phyloP scores from a whole-genome alignment of 2,113 vertebrate species.

The Opisthocomus hoazin region DNA sequence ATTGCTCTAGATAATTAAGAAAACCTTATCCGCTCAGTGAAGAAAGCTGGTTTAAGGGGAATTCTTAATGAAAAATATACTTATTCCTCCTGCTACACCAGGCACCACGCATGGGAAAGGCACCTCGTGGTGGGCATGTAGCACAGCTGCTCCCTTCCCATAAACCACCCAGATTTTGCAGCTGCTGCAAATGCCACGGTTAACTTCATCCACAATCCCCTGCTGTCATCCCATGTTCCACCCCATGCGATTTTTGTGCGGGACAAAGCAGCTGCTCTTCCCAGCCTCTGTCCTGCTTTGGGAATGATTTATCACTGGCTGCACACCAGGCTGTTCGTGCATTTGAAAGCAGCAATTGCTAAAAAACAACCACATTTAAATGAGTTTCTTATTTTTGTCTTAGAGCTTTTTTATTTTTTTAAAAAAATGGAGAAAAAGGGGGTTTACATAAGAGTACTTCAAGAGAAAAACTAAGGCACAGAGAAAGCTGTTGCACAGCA shows the following conservation, averaged over 20 bases:
- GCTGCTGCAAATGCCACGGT: background rate
- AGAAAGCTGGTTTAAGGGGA: background rate
- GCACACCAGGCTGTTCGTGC: background rate
- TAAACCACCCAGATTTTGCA: background rate
- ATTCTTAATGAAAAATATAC: background rate
- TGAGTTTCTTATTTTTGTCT: background rate
- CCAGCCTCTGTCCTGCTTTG: background rate
- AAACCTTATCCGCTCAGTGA: background rate
- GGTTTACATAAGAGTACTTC: background rate
- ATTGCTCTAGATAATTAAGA: background rate
- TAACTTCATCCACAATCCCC: background rate
- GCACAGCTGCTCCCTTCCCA: background rate
- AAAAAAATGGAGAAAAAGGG: accelerated
- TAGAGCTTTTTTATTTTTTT: too few relatives aligned
- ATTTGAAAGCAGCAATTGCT: background rate
- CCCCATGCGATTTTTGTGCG: accelerated
- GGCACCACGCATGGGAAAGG: accelerated
- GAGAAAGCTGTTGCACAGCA: background rate
- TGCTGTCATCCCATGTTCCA: accelerated
- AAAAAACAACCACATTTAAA: background rate
- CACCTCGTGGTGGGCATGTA: accelerated
- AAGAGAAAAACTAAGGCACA: background rate
- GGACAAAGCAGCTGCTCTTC: background rate
- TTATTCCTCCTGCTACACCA: background rate
- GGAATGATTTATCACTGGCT: background rate